phyloP scores from a whole-genome alignment of 2,797 vertebrate species.

The Aeoliscus strigatus region DNA sequence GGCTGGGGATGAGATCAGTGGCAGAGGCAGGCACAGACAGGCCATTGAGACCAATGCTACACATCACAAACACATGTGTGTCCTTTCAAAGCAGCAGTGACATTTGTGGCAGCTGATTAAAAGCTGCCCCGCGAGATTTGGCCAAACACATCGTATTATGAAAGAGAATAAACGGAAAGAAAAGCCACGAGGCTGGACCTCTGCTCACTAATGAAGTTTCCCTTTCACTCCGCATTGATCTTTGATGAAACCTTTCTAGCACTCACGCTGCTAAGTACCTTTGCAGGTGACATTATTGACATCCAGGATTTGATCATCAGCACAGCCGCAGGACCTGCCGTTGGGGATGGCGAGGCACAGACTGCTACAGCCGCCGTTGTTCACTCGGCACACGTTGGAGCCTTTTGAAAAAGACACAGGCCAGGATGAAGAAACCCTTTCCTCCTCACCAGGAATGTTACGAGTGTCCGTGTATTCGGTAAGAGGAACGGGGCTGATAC shows the following conservation, averaged over 20 bases:
- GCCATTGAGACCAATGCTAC: conserved; percentile 21
- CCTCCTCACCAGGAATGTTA: not conserved
- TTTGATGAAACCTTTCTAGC: conserved; percentile 21
- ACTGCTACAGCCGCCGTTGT: conserved; percentile 95
- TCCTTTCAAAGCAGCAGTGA: conserved; percentile 17
- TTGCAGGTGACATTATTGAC: conserved; percentile 85
- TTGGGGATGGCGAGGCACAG: conserved; percentile 88
- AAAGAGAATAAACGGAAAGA: conserved; percentile 17
- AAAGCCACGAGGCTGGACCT: conserved; percentile 19
- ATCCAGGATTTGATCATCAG: conserved; percentile 90
- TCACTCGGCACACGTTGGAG: conserved; percentile 86
- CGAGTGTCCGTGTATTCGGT: not conserved
- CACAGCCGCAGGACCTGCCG: conserved; percentile 88
- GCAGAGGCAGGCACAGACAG: conserved; percentile 34
- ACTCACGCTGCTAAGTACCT: conserved; percentile 71
- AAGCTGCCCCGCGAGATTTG: conserved; percentile 9
- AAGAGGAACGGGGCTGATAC: conserved; percentile 55
- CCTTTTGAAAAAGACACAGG: conserved; percentile 51
- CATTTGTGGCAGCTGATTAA: conserved; percentile 10
- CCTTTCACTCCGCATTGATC: conserved; percentile 17
- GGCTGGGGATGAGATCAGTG: conserved; percentile 60
- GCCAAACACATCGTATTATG: conserved; percentile 1
- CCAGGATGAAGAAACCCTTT: not conserved
- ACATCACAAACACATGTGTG: conserved; percentile 17
- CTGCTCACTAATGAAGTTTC: conserved; percentile 39